phyloP scores from a whole-genome alignment of 2,888 invertebrate species.

The Parnassius glacialis region DNA sequence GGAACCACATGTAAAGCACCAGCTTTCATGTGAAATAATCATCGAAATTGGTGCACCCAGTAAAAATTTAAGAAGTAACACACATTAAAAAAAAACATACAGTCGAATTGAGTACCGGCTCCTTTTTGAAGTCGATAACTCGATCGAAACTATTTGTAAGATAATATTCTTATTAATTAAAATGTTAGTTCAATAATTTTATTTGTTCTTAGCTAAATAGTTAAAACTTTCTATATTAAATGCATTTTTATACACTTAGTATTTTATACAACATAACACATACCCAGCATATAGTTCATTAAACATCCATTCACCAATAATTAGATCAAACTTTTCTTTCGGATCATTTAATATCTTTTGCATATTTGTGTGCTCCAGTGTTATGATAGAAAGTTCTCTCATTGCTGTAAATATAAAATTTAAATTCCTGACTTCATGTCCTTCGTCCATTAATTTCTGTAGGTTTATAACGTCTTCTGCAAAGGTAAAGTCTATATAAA shows the following conservation, averaged over 20 bases:
- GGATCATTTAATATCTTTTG: conserved; percentile 40
- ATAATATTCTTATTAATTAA: neutral
- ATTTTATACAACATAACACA: conserved; percentile 13
- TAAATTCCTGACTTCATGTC: neutral
- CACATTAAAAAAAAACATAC: too few species aligned
- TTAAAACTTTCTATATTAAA: neutral
- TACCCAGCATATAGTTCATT: conserved; percentile 43
- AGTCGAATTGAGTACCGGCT: too few species aligned
- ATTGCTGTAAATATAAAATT: neutral
- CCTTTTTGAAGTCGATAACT: too few species aligned
- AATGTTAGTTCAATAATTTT: neutral
- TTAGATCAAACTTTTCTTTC: conserved; percentile 42
- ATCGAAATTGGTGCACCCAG: too few species aligned
- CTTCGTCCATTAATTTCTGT: conserved; percentile 4
- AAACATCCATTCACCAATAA: conserved; percentile 48
- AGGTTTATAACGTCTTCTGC: neutral
- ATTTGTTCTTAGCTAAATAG: neutral
- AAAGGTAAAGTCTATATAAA: neutral
- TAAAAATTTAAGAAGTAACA: too few species aligned
- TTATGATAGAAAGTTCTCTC: neutral
- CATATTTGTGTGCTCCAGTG: conserved; percentile 18
- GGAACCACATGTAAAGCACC: too few species aligned
- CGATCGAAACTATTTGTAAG: neutral
- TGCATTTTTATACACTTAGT: neutral
- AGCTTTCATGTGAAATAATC: too few species aligned